These are phyloP conservation scores for Cololabis saira DNA, from an alignment of 2,113 vertebrate genomes.

Conservation along the genomic window DNA sequence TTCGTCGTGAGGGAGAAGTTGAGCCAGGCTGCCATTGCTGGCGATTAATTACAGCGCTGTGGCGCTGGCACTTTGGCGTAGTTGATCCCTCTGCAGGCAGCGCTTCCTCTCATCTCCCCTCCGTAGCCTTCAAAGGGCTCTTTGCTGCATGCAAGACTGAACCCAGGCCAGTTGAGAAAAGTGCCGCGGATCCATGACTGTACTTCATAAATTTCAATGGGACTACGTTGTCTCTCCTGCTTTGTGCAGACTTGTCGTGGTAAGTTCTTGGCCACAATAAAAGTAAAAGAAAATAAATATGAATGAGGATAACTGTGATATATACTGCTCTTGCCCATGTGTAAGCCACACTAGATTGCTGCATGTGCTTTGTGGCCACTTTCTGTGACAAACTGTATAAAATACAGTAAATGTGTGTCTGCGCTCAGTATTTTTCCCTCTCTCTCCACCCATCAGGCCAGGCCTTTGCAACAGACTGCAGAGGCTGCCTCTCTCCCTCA, in stretches of 20 bases:
- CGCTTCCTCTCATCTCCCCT: constrained; percentile 83
- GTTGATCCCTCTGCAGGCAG: constrained; percentile 79
- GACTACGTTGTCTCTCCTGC: constrained; percentile 37
- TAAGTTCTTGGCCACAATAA: constrained; percentile 2
- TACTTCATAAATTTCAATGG: constrained; percentile 64
- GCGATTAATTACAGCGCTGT: constrained; percentile 91
- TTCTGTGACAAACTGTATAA: constrained; percentile 49
- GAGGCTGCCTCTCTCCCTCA: constrained; percentile 78
- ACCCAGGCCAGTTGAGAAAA: constrained; percentile 64
- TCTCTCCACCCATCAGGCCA: constrained; percentile 62
- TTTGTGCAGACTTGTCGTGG: constrained; percentile 14
- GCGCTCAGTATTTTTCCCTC: constrained; percentile 59
- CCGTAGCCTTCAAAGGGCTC: constrained; percentile 86
- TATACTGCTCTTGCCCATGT: background rate
- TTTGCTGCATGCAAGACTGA: constrained; percentile 68
- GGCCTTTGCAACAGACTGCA: constrained; percentile 82
- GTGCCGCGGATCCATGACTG: constrained; percentile 56
- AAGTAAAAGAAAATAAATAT: constrained; percentile 6
- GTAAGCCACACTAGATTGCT: constrained; percentile 7
- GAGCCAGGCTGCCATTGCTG: constrained; percentile 86
- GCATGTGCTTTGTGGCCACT: background rate
- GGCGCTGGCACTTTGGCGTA: constrained; percentile 83
- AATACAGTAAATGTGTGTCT: constrained; percentile 63
- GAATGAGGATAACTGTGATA: background rate
- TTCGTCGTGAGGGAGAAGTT: constrained; percentile 93